Percentiles rank a stretch among this genome's conserved stretches.
Evolutionary conservation across 2,113 vertebrate species (phyloP).

Genomic region (Campylorhamphus procurvoides): DNA sequence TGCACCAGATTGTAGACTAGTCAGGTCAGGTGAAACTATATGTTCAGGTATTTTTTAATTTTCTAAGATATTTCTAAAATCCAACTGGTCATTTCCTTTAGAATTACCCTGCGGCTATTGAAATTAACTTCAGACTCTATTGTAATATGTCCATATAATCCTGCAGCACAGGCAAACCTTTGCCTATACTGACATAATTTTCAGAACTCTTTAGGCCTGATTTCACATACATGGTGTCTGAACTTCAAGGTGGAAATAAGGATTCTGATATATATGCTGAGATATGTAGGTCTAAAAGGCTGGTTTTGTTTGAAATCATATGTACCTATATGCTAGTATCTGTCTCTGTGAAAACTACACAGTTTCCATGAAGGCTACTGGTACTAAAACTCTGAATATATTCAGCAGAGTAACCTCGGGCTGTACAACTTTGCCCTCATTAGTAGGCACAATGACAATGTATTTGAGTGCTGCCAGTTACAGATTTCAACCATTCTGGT

Average conservation of each 20-base stretch:
- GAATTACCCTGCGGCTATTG: not conserved
- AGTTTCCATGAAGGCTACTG: not conserved
- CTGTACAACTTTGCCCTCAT: not conserved
- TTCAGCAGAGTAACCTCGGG: not conserved
- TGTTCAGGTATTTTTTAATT: not conserved
- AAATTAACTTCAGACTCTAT: not conserved
- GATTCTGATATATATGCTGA: not conserved
- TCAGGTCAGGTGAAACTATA: not conserved
- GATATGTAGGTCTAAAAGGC: not conserved
- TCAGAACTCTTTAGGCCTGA: not conserved
- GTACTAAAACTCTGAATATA: not conserved
- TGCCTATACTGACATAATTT: not conserved
- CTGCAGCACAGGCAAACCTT: not conserved
- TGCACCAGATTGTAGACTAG: not conserved
- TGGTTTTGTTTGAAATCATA: not conserved
- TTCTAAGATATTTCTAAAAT: not conserved
- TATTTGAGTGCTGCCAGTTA: not conserved
- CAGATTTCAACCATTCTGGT: not conserved
- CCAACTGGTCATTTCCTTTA: not conserved
- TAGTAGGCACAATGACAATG: not conserved
- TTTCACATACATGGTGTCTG: not conserved
- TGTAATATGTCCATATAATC: not conserved
- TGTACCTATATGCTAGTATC: not conserved
- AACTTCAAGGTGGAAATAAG: not conserved
- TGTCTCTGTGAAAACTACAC: not conserved